Conservation (phyloP, 37 sponge, comb jelly and placozoan genomes). For the Cliona cf. orientalis region DNA sequence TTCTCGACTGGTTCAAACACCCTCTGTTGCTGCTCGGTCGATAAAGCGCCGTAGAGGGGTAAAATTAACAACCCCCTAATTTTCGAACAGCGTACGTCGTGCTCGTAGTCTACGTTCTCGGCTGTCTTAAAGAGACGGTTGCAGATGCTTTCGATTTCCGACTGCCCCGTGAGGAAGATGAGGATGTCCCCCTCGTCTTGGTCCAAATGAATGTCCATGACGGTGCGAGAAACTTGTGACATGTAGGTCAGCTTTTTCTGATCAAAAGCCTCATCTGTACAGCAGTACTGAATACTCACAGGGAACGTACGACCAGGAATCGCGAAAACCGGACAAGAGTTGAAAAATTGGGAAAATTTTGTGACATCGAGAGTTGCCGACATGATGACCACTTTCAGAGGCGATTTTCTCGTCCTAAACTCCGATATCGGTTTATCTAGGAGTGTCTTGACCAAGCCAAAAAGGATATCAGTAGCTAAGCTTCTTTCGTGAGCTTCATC, state of each 20-base stretch:
- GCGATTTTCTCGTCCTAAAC: constrained; percentile 12
- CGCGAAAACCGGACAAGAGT: constrained; percentile 80
- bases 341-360: constrained; percentile 84
- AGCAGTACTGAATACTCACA: constrained; percentile 66
- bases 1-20: constrained; percentile 73
- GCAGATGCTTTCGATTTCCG: constrained; percentile 84
- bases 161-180: constrained; percentile 88
- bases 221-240: constrained; percentile 65
- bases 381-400: constrained; percentile 84
- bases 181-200: constrained; percentile 81
- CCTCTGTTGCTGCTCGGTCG: constrained; percentile 83
- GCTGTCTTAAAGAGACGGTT: constrained; percentile 79
- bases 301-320: constrained; percentile 87
- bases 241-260: constrained; percentile 71
- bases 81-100: constrained; percentile 70
- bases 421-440: constrained; percentile 17
- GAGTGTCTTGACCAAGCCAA: constrained; percentile 79
- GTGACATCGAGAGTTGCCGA: constrained; percentile 83
- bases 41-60: constrained; percentile 86
- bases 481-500: constrained; percentile 95
- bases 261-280: constrained; percentile 61
- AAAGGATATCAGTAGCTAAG: constrained; percentile 90
- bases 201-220: constrained; percentile 90
- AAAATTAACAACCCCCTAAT: constrained; percentile 74
- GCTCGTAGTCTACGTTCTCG: constrained; percentile 78